Percentiles rank a stretch among this genome's conserved stretches.
phyloP scores from a whole-genome alignment of 2,888 invertebrate species.

The Aelia acuminata region DNA sequence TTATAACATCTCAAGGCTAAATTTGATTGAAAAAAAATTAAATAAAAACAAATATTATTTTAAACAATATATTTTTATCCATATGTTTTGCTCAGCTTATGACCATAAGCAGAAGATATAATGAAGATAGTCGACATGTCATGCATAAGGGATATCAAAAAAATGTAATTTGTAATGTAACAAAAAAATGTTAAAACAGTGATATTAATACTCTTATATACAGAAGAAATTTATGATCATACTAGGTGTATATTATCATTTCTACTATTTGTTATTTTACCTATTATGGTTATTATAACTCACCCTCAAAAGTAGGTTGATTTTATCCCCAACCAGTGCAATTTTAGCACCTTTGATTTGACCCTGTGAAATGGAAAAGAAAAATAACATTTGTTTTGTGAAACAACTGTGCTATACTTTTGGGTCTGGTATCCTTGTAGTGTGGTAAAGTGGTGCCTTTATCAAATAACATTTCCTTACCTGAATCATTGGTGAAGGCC shows the following conservation, averaged over 20 bases:
- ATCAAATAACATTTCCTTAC: not conserved
- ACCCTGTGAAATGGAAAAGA: slow-evolving; percentile 63
- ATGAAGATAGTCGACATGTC: no score
- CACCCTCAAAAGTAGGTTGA: slow-evolving; percentile 66
- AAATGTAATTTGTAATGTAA: no score
- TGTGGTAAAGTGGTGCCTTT: not conserved
- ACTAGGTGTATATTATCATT: slow-evolving; percentile 11
- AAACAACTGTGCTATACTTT: slow-evolving; percentile 47
- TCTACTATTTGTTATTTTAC: not conserved
- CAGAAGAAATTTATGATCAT: not conserved
- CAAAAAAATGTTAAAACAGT: not conserved
- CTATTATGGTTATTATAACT: slow-evolving; percentile 60
- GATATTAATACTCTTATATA: not conserved
- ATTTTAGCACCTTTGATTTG: slow-evolving; percentile 66
- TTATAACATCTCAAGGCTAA: no score
- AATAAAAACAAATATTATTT: no score
- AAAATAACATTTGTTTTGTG: slow-evolving; percentile 46
- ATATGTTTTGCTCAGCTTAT: no score
- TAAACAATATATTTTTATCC: no score
- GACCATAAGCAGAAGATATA: not conserved
- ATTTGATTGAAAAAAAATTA: not conserved
- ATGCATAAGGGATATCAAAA: no score
- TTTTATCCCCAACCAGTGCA: slow-evolving; percentile 66
- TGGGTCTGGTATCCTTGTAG: not conserved
- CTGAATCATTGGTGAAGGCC: not conserved